Evolutionary conservation across 2,113 vertebrate genomes (phyloP).

Genomic region (Oceanites oceanicus): DNA sequence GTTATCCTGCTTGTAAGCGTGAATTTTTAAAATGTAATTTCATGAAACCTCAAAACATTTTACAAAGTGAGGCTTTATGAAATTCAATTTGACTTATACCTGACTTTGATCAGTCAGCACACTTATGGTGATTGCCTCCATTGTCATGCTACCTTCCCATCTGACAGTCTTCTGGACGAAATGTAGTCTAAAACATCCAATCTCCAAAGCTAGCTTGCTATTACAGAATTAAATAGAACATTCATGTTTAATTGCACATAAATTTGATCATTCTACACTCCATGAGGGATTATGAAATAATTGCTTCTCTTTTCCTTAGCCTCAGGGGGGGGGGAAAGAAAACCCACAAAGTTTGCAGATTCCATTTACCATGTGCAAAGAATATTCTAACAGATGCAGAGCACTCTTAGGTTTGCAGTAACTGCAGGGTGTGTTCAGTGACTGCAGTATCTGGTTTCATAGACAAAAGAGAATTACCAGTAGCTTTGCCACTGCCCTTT

Average conservation of each 20-base stretch:
- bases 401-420: neutral
- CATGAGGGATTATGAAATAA: neutral
- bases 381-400: neutral
- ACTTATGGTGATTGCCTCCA: neutral
- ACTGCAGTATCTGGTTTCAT: neutral
- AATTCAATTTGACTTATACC: neutral
- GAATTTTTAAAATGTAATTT: conserved; percentile 21
- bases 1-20: neutral
- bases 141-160: neutral
- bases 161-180: neutral
- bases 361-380: neutral
- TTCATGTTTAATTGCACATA: neutral
- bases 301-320: neutral
- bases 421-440: neutral
- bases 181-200: neutral
- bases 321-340: fast-evolving
- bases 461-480: neutral
- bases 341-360: neutral
- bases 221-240: neutral
- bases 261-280: neutral
- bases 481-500: neutral
- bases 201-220: neutral
- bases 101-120: neutral
- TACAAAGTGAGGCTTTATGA: neutral
- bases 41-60: neutral